Percentiles rank a stretch among this genome's conserved stretches.
These are phyloP conservation scores for Myopa testacea DNA, from an alignment of 2,888 invertebrate species.

Conservation along the genomic window DNA sequence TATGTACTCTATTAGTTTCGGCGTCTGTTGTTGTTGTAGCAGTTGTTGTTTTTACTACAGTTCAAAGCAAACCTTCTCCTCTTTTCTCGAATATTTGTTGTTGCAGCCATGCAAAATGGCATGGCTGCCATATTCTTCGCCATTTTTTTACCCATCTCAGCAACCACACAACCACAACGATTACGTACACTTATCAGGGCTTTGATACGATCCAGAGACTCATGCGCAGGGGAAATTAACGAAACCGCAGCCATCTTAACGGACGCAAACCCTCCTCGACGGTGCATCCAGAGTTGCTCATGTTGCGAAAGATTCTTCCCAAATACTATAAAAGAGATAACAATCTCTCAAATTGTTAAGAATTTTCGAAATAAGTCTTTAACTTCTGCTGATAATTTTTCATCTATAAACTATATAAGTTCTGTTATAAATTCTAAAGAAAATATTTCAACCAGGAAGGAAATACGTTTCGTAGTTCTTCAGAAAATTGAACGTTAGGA, in stretches of 20 bases:
- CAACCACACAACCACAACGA: neutral
- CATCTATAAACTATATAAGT: no score
- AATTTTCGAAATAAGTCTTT: no score
- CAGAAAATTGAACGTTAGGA: no score
- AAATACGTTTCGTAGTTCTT: no score
- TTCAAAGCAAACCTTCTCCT: neutral
- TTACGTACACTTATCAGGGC: neutral
- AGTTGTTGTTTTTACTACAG: neutral
- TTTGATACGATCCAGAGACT: neutral
- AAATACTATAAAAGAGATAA: no score
- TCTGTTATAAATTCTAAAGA: no score
- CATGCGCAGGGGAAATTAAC: constrained; percentile 8
- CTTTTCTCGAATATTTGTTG: no score
- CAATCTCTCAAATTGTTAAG: no score
- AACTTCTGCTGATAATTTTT: no score
- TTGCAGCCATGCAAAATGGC: neutral
- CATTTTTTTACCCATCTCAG: neutral
- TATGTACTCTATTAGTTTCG: constrained; percentile 5
- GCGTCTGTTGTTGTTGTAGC: neutral
- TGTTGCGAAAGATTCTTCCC: no score
- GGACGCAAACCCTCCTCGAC: constrained; percentile 3
- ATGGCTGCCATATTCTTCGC: constrained; percentile 26
- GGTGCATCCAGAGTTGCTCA: neutral
- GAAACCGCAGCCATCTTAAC: constrained; percentile 16
- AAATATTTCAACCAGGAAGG: no score